Evolutionary conservation across 2,797 vertebrate species (phyloP), one percentile per base, ranked within the genome.

Genomic region (Schizopygopsis malacanthus): DNA sequence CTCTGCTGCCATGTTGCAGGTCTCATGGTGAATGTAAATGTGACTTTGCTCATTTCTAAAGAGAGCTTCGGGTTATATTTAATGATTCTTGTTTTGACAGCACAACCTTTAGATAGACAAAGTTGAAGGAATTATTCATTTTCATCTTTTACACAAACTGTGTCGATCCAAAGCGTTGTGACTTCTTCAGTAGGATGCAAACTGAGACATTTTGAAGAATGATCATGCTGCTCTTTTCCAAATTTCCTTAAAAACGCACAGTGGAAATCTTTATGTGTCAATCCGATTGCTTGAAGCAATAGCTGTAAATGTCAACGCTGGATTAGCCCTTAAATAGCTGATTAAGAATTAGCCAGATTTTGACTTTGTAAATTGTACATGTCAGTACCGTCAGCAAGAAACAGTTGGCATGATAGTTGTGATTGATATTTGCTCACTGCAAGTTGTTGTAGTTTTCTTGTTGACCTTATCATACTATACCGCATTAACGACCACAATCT

Each of bases 1-100:
- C 83, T 75, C 43, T 33, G 28, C 75, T 22, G 56, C 18, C 1
- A 1, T 77, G 81, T 70, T 81, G 45, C 72, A 56, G 3, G 33
- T n/a, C 39, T 71, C 54, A 45, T 15, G 45, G 81, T 85, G 41
- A 63, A 82, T 83, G 52, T 61, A 77, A 61, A 83, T 83, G 33
- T 81, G 37, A 79, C 18, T 65, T 52, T 79, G 63, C 22, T 43
- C 50, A 85, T 33, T 83, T 71, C 72, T 50, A 43, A 50, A 52
- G 43, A 65, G 86, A 72, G 28, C 20, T 73, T 33, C 15, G 6
- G 56, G 16, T 65, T 75, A 47, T 81, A 72, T 75, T 75, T 47
- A 84, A 20, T 47, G 54, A 12, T 28, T 69, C 63, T 59, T 73
- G 50, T 70, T 50, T 85, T 70, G n/a, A 67, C 83, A 84, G 73